These are phyloP conservation scores for Tromatobia lineatoria DNA, from an alignment of 2,888 invertebrate species.

Conservation along the genomic window DNA sequence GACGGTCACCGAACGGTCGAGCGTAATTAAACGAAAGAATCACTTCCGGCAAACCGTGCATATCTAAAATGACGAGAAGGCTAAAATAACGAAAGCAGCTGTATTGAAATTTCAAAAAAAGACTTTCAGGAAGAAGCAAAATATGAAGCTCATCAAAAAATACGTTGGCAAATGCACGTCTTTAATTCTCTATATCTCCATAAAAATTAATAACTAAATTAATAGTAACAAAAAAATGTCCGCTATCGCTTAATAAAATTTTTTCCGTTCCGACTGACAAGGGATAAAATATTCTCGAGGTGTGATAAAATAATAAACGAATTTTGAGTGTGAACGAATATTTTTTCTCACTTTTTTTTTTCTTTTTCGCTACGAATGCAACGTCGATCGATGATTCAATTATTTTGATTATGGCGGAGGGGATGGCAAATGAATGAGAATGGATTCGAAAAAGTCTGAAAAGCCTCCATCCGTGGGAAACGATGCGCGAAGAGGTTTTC, in stretches of 20 bases:
- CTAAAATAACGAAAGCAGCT: constrained; percentile 5
- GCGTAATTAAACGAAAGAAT: constrained; percentile 72
- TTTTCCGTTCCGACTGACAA: constrained; percentile 2
- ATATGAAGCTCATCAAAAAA: background rate
- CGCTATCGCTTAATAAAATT: constrained; percentile 10
- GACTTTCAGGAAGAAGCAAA: background rate
- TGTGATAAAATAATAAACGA: constrained; percentile 38
- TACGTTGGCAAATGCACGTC: background rate
- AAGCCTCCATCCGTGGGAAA: constrained; percentile 52
- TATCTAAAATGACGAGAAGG: constrained; percentile 53
- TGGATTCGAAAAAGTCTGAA: constrained; percentile 55
- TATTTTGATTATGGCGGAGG: constrained; percentile 25
- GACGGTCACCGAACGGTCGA: constrained; percentile 82
- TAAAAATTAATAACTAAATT: constrained; percentile 19
- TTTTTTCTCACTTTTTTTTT: background rate
- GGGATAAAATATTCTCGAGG: constrained; percentile 1
- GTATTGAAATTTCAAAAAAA: background rate
- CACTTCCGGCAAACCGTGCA: constrained; percentile 56
- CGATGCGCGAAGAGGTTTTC: constrained; percentile 60
- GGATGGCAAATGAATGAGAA: constrained; percentile 60
- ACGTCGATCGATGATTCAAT: constrained; percentile 57
- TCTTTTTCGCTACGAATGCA: background rate
- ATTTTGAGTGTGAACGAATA: constrained; percentile 17
- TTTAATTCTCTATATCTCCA: constrained; percentile 30
- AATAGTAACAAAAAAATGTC: constrained; percentile 17